Evolutionary conservation across 2,888 invertebrate genomes (phyloP).

Genomic region (Nycteola revayana): DNA sequence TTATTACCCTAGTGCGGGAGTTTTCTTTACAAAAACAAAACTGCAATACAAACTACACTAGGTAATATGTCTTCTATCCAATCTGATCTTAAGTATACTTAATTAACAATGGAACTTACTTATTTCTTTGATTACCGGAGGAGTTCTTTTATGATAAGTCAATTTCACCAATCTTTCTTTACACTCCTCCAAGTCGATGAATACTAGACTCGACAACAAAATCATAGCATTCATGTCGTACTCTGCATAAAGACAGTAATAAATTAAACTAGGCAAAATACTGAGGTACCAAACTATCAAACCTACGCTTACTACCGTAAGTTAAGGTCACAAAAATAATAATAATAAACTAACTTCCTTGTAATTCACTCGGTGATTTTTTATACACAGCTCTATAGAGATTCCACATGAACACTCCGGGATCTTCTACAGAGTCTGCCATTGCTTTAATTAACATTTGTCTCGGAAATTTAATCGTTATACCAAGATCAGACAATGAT

Average conservation of each 20-base stretch:
- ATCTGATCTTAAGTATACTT: no score
- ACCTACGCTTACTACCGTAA: no score
- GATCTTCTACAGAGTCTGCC: conserved; percentile 50
- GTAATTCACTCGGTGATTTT: conserved; percentile 51
- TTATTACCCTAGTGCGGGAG: no score
- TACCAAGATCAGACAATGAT: conserved; percentile 55
- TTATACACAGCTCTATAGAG: conserved; percentile 60
- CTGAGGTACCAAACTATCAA: no score
- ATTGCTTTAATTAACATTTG: conserved; percentile 54
- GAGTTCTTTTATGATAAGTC: conserved; percentile 34
- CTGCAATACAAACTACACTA: no score
- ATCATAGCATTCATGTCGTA: conserved; percentile 67
- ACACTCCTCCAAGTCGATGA: conserved; percentile 66
- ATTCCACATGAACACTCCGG: conserved; percentile 72
- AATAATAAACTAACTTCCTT: conserved; percentile 38
- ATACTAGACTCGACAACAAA: conserved; percentile 65
- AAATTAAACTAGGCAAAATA: conserved; percentile 3
- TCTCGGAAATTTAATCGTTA: conserved; percentile 51
- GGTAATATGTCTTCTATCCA: no score
- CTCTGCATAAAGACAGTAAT: conserved; percentile 36
- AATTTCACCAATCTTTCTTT: conserved; percentile 46
- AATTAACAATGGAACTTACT: conserved; percentile 26
- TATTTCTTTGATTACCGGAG: conserved; percentile 4
- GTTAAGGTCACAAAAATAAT: no score
- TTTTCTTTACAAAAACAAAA: no score